phyloP scores from a whole-genome alignment of 1,140 invertebrate genomes.

The Ladona fulva region DNA sequence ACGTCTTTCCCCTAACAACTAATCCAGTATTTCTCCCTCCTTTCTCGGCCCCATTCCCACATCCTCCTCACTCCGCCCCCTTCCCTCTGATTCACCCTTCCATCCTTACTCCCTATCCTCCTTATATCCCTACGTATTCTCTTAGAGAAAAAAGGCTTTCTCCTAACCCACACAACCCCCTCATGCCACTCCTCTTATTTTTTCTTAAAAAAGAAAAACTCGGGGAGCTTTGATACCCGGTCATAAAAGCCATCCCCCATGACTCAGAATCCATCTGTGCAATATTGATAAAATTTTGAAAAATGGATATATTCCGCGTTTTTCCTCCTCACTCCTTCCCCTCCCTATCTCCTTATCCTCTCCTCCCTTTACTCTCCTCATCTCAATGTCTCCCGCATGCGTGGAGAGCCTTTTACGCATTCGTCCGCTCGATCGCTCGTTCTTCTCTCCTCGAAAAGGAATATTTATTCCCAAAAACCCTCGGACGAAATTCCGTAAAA shows the following conservation, averaged over 20 bases:
- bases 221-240: not conserved
- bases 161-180: not conserved
- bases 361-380: not conserved
- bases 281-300: constrained; percentile 23
- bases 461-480: too few relatives aligned
- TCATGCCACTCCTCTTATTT: not conserved
- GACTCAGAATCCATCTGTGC: constrained; percentile 22
- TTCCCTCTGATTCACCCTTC: not conserved
- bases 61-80: not conserved
- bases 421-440: too few relatives aligned
- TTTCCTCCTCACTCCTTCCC: not conserved
- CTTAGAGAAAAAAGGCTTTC: not conserved
- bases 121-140: too few relatives aligned
- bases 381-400: not conserved
- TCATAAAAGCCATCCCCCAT: constrained; percentile 17
- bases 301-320: constrained; percentile 17
- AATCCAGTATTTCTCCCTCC: too few relatives aligned
- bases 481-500: too few relatives aligned
- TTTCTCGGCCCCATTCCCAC: too few relatives aligned
- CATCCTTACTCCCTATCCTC: not conserved
- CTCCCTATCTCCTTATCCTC: not conserved
- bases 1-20: too few relatives aligned
- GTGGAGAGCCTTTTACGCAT: not conserved
- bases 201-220: not conserved
- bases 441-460: too few relatives aligned